Evolutionary conservation across 2,797 vertebrate genomes (phyloP), one percentile per base, ranked within the genome.

Genomic region (Halcyon leucocephala): DNA sequence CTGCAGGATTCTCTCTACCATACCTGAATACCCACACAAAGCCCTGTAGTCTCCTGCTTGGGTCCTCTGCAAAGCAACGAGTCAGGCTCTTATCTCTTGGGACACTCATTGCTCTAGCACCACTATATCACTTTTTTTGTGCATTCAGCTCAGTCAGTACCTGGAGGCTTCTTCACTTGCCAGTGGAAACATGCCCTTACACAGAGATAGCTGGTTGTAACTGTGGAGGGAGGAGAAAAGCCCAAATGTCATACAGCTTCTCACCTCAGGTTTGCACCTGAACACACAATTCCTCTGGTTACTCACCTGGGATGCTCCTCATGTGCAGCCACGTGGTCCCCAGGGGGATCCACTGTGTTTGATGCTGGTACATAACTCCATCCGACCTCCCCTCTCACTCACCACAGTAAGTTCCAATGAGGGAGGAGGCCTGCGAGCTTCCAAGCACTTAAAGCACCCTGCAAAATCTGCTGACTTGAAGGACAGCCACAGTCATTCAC

Each of bases 51-150:
- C 0, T 1, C 28, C 58, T 80, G 9, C 18, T 51, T 54, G 57
- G 57, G 49, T 86, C 6, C 41, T 55, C 58, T 35, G 24, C 29
- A 82, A 76, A 93, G 62, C 58, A 76, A 29, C 21, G 66, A 61
- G 22, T 20, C 51, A 52, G 24, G n/a, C 17, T 74, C 12, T 61
- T 51, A 19, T 31, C 54, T 76, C 67, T 42, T 14, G 10, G 41
- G 19, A 31, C 33, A 61, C 13, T 18, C 15, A 61, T 9, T 55
- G 46, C 48, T 66, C 21, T 51, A 39, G 24, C 48, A 51, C 15
- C 0, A 0, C 7, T 35, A 0, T 48, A 7, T 28, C 22, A 2
- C 22, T 58, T 11, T 10, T 10, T 44, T 72, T 29, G 11, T 65
- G 28, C 17, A 9, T 61, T 64, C 39, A 72, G 26, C 18, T 64